Base-by-base conservation (phyloP, 2,113 vertebrate species). In the Hippocampus zosterae region DNA sequence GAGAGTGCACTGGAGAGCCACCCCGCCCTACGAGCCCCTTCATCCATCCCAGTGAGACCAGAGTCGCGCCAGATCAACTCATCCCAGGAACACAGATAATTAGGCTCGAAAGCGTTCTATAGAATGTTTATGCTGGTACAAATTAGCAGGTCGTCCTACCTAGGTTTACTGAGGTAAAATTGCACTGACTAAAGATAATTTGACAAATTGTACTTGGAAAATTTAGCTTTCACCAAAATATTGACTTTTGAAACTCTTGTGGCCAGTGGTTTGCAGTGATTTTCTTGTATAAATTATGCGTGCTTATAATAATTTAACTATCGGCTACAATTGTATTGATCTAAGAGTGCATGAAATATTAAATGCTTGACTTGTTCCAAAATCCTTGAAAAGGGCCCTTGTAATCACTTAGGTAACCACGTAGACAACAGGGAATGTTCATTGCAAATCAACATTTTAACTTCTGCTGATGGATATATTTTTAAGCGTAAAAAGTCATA, bases 1-100 rank as follows among this genome's bases (percentile, higher is more conserved):
- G 83, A 65, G 75, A 37, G 33, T 37, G 33, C 33, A 6, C 33
- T 5, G 73, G 79, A 69, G 81, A 78, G 88, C 87, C 89, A 92
- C 91, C 87, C 76, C 84, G 72, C 90, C 89, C 82, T 72, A 66
- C 62, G 44, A 76, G 64, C 69, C 71, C 42, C 72, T 74, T 64
- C 65, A 40, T 50, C 65, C 65, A 40, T 50, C 65, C 65, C 81
- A 40, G 63, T 46, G 60, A 71, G 55, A 71, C 46, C 76, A 75
- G 71, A 46, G 37, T 60, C 42, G 60, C 48, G 18, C 13, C 23
- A 5, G 25, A 75, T 1, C 16, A 56, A 60, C 57, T 48, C 60
- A 12, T 0, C 15, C 27, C 59, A 41, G 60, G 8, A 40, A 8
- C 33, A 42, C n/a, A 11, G 11, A 64, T n/a, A 3, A 40, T 50